phyloP scores from a whole-genome alignment of 2,797 vertebrate genomes.

The Myotis planiceps region DNA sequence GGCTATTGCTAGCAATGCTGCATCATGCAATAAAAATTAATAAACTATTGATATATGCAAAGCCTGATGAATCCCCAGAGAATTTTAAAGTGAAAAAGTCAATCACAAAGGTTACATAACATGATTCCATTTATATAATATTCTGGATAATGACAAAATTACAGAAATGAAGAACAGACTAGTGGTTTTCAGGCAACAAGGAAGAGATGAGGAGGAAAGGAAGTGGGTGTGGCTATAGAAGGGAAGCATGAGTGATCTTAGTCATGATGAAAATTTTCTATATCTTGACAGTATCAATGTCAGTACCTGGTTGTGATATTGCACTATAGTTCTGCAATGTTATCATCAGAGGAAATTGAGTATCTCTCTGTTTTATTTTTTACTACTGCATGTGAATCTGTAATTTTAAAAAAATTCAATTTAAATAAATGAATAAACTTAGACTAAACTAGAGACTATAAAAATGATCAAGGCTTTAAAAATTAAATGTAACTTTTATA shows the following conservation, averaged over 20 bases:
- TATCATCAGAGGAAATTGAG: background rate
- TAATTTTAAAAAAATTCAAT: background rate
- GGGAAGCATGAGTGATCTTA: background rate
- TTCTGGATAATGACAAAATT: background rate
- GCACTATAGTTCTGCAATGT: background rate
- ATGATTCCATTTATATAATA: background rate
- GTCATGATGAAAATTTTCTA: background rate
- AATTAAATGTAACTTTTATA: background rate
- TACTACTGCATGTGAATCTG: background rate
- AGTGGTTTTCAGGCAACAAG: background rate
- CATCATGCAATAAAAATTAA: background rate
- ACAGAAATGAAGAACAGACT: background rate
- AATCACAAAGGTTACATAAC: background rate
- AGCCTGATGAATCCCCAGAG: background rate
- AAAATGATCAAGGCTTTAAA: conserved; percentile 2
- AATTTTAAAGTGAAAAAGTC: background rate
- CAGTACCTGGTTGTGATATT: background rate
- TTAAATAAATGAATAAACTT: background rate
- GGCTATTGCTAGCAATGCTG: background rate
- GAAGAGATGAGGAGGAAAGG: background rate
- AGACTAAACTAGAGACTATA: background rate
- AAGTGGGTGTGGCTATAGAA: background rate
- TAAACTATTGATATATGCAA: background rate
- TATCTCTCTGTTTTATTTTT: background rate
- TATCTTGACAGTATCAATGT: background rate